A percentile compares a stretch with the other conserved stretches of the same genome.
These are phyloP conservation scores for Subacronicta megacephala DNA, from an alignment of 2,888 invertebrate genomes.

Conservation along the genomic window DNA sequence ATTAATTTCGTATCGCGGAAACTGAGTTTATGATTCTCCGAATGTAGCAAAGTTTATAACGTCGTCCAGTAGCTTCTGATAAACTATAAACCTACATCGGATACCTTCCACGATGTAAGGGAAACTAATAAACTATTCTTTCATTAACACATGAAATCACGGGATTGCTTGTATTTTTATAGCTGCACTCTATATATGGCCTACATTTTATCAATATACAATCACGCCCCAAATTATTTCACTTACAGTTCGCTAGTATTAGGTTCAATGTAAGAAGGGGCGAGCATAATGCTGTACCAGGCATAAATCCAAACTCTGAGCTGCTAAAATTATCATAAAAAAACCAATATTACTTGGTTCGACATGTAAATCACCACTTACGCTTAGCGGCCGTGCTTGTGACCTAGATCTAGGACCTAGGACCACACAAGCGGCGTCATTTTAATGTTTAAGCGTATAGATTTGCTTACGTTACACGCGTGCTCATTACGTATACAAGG, in stretches of 20 bases:
- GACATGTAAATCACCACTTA: too few relatives aligned
- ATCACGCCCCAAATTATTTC: too few relatives aligned
- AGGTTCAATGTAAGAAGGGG: too few relatives aligned
- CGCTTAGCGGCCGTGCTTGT: too few relatives aligned
- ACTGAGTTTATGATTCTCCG: conserved; percentile 64
- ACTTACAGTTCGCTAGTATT: too few relatives aligned
- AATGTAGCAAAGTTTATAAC: conserved; percentile 60
- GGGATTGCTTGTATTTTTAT: conserved; percentile 6
- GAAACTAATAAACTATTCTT: conserved; percentile 42
- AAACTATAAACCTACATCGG: conserved; percentile 82
- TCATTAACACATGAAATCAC: conserved; percentile 28
- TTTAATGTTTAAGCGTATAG: too few relatives aligned
- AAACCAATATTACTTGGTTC: background rate
- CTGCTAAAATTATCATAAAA: too few relatives aligned
- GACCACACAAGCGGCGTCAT: too few relatives aligned
- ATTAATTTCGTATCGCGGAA: conserved; percentile 62
- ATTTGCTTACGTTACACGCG: too few relatives aligned
- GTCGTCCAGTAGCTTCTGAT: conserved; percentile 69
- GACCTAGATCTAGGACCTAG: too few relatives aligned
- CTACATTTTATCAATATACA: background rate
- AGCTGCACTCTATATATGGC: background rate
- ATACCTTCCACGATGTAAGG: conserved; percentile 57
- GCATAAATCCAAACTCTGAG: too few relatives aligned
- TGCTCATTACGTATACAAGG: background rate
- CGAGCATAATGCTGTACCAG: too few relatives aligned